Percentiles rank a stretch among this genome's conserved stretches.
Evolutionary conservation across 2,888 invertebrate genomes (phyloP).

Genomic region (Cerceris ruficornis): DNA sequence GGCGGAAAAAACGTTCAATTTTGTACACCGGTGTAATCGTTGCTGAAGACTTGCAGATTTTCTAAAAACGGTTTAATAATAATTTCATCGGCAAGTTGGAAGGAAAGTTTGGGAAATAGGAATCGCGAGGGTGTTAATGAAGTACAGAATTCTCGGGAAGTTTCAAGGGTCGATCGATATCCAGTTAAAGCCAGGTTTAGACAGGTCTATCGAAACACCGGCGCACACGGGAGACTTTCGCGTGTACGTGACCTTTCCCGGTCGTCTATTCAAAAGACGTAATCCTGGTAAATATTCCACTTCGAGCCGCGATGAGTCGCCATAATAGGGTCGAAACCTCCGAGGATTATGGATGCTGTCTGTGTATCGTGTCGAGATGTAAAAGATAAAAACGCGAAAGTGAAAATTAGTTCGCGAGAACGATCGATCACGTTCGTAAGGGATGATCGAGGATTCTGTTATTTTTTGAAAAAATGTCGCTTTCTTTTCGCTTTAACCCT

Average conservation of each 20-base stretch:
- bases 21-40: background rate
- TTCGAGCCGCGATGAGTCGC: background rate
- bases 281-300: slow-evolving; percentile 2
- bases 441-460: too few species aligned
- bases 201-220: background rate
- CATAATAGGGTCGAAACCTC: slow-evolving; percentile 1
- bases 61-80: background rate
- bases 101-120: background rate
- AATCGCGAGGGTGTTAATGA: background rate
- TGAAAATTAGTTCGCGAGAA: too few species aligned
- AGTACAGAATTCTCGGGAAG: background rate
- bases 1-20: too few species aligned
- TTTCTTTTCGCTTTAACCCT: too few species aligned
- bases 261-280: slow-evolving; percentile 7
- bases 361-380: too few species aligned
- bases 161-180: slow-evolving; percentile 11
- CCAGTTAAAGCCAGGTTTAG: slow-evolving; percentile 14
- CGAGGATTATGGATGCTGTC: background rate
- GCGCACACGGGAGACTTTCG: slow-evolving; percentile 1
- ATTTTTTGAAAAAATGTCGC: too few species aligned
- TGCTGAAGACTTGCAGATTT: background rate
- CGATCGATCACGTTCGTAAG: too few species aligned
- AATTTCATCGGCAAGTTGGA: background rate
- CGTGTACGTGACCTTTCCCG: slow-evolving; percentile 11
- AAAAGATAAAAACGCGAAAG: too few species aligned